Conservation (phyloP, 2,888 invertebrate genomes). For the Agrilus mali region DNA sequence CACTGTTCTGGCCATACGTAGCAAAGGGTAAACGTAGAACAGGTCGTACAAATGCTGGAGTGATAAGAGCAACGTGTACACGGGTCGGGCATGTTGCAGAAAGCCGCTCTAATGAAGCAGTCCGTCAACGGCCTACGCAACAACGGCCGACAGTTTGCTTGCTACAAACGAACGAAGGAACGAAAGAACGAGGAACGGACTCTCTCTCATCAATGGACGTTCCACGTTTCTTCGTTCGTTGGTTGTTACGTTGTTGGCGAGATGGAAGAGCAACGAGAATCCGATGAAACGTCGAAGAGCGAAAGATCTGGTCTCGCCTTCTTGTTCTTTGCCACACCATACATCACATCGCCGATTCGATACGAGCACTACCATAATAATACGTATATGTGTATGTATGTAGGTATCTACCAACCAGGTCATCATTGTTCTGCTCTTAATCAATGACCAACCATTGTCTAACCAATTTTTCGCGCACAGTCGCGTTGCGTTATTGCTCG, state of each 20-base stretch:
- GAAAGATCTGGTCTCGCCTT: constrained; percentile 1
- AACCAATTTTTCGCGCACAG: too few relatives aligned
- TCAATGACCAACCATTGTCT: too few relatives aligned
- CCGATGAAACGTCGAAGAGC: too few relatives aligned
- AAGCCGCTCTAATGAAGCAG: constrained; percentile 33
- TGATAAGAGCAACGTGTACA: constrained; percentile 32
- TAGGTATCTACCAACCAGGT: not conserved
- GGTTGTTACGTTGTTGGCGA: too few relatives aligned
- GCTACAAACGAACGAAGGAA: constrained; percentile 5
- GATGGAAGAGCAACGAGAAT: too few relatives aligned
- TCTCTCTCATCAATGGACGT: too few relatives aligned
- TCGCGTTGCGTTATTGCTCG: too few relatives aligned
- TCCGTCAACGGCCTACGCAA: constrained; percentile 30
- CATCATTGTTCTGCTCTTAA: too few relatives aligned
- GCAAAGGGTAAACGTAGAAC: constrained; percentile 16
- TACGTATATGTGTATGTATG: too few relatives aligned
- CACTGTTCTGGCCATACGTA: too few relatives aligned
- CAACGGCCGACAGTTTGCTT: constrained; percentile 3
- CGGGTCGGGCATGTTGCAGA: constrained; percentile 29
- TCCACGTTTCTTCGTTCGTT: constrained; percentile 3
- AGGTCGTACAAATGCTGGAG: constrained; percentile 29
- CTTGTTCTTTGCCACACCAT: constrained; percentile 14
- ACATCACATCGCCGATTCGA: constrained; percentile 24
- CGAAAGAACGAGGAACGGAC: constrained; percentile 3
- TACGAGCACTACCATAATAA: constrained; percentile 19